Percentiles rank a stretch among this genome's conserved stretches.
Evolutionary conservation across 92 coral and sea anemone species (phyloP).

Genomic region (Micromussa lordhowensis): DNA sequence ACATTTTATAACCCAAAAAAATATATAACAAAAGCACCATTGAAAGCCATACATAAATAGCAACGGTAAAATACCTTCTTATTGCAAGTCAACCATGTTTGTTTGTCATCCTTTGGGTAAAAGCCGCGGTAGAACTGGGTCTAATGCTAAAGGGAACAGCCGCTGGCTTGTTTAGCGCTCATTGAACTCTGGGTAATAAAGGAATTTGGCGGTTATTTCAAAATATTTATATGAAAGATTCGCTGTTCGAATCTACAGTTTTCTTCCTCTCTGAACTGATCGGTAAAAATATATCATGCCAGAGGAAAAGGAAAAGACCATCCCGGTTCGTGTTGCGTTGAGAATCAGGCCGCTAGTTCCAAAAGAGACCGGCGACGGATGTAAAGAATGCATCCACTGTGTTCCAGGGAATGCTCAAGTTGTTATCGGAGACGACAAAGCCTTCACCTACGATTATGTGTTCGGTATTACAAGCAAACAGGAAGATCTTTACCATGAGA

Average conservation of each 20-base stretch:
- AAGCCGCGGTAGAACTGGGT: constrained; percentile 10
- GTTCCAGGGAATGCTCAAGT: constrained; percentile 93
- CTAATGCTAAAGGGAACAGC: constrained; percentile 2
- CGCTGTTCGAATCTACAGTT: constrained; percentile 12
- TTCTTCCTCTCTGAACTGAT: not conserved
- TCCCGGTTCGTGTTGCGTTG: constrained; percentile 93
- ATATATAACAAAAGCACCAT: not conserved
- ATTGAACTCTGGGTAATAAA: constrained; percentile 33
- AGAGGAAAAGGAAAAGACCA: constrained; percentile 79
- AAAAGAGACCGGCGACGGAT: constrained; percentile 89
- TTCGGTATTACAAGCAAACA: constrained; percentile 74
- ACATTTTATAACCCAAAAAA: not conserved
- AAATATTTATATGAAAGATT: constrained; percentile 6
- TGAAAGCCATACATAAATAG: not conserved
- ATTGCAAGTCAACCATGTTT: not conserved
- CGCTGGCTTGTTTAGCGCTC: constrained; percentile 22
- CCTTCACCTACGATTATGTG: constrained; percentile 94
- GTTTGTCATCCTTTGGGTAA: not conserved
- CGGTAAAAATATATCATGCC: constrained; percentile 60
- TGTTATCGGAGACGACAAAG: constrained; percentile 88
- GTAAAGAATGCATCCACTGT: constrained; percentile 82
- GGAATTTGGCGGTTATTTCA: constrained; percentile 62
- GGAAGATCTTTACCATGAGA: constrained; percentile 73
- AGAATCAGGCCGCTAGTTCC: constrained; percentile 88
- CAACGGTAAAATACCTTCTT: not conserved